Evolutionary conservation across 2,113 vertebrate genomes (phyloP), one percentile per base, ranked within the genome.

Genomic region (Cheirogaleus medius): DNA sequence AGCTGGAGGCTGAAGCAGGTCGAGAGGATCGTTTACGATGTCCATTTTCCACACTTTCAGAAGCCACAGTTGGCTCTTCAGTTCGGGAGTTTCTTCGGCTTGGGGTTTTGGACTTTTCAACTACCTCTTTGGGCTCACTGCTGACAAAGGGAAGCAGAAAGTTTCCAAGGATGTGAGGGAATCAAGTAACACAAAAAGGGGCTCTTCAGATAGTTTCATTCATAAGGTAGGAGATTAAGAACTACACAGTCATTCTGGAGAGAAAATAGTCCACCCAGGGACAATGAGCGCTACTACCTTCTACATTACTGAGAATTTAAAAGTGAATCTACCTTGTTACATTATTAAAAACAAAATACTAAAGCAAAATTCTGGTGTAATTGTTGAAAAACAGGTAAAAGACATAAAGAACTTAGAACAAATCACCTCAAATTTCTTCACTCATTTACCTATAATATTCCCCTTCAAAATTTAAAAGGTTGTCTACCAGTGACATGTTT

Each of bases 31-130:
- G 99, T 98, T 99, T 99, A 97, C 99, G 99, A 95, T 99, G 99
- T 94, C 99, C 99, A 0, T 99, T 99, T 98, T 99, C 99, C 90
- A 99, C 97, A 47, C 98, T 98, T 44, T 99, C 99, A 98, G 99
- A 99, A 63, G 98, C 92, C 81, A 95, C 77, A 86, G 84, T 13
- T 98, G 99, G 99, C 96, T 99, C 99, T 98, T 99, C 99, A 87
- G 99, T 99, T 96, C 99, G 99, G 87, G 99, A 99, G 98, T 99
- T 99, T 98, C 99, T 99, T 97, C 99, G 99, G 97, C 98, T 99
- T 42, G 99, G 99, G 87, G 99, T 99, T 98, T 99, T 99, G 93
- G 99, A 99, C 97, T 99, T 99, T 98, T 99, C 99, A 97, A 99
- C 98, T 89, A 98, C 98, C 94, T 99, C 99, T 98, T 99, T 99